Evolutionary conservation across 2,113 vertebrate species (phyloP), one percentile per base, ranked within the genome.

Genomic region (Bombycilla garrulus): DNA sequence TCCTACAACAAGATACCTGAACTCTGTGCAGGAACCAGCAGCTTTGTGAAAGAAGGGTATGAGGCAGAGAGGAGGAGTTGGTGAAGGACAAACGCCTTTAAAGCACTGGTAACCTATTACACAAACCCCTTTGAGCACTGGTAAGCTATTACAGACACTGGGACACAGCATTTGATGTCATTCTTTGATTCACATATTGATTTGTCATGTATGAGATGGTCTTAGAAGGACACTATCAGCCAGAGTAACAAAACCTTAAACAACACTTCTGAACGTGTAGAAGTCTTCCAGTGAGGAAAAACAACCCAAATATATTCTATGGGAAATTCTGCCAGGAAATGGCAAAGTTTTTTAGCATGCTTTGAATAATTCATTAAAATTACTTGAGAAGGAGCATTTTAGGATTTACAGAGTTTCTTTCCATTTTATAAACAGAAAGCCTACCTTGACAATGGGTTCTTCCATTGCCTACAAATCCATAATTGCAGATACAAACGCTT

Each of bases 391-490:
- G 58, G n/a, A 65, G 10, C 5, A 36, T 66, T 88, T 81, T 12
- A 73, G 15, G 10, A 62, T 2, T 5, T 12, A 53, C 15, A 45
- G 1, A 7, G 5, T 38, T 80, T 81, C 42, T 45, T 35, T 13
- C 7, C 33, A 28, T 69, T 81, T 74, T 53, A 64, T 18, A 38
- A n/a, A 53, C 23, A 72, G 38, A 65, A 26, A 53, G 94, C 98
- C 90, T 94, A 99, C 99, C 99, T 95, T 98, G 93, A 95, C 99
- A 99, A 29, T 97, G 95, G 1, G 97, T 99, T 91, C 98, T 98
- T 70, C 99, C 99, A 17, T 99, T 99, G 86, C 99, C 99, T 64
- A 98, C 97, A 95, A 99, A 99, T 71, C 99, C 99, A 11, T 99
- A 99, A 93, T 98, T 99, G 97, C 99, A 99, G 92, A 98, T 98